phyloP scores from a whole-genome alignment of 2,888 invertebrate species.

The Uropetala carovei region DNA sequence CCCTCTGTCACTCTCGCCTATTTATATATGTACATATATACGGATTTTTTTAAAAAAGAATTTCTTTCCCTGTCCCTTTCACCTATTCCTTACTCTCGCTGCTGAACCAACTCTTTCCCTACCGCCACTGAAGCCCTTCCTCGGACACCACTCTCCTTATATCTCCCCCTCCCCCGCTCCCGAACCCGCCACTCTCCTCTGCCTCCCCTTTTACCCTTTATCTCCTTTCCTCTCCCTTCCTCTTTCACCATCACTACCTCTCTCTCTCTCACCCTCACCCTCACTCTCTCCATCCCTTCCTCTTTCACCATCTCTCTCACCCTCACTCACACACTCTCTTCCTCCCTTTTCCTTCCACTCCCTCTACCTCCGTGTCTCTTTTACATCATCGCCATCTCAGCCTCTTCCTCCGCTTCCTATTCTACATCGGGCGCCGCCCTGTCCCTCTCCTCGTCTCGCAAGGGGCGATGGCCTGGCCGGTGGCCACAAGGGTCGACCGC shows the following conservation, averaged over 20 bases:
- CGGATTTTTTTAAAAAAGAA: no score
- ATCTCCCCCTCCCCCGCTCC: slow-evolving; percentile 66
- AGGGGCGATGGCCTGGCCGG: slow-evolving; percentile 23
- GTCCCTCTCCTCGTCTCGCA: no score
- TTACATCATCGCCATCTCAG: background rate
- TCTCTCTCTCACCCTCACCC: slow-evolving; percentile 24
- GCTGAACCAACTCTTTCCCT: slow-evolving; percentile 27
- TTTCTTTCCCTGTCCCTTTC: background rate
- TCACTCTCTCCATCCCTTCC: background rate
- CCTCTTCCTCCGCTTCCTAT: background rate
- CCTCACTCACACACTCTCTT: background rate
- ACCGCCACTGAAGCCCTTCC: slow-evolving; percentile 52
- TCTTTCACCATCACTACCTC: background rate
- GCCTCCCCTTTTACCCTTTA: background rate
- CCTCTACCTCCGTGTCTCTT: background rate
- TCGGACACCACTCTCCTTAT: slow-evolving; percentile 55
- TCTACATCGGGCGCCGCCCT: background rate
- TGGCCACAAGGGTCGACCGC: slow-evolving; percentile 41
- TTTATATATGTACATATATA: background rate
- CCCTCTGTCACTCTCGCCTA: background rate
- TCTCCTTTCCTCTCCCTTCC: background rate
- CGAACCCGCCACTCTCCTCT: slow-evolving; percentile 59
- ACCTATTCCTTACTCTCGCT: background rate
- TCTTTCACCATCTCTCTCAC: background rate
- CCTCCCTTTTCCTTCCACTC: background rate